Evolutionary conservation across 2,797 vertebrate genomes (phyloP), one percentile per base, ranked within the genome.

Genomic region (Onychomys leucogaster): DNA sequence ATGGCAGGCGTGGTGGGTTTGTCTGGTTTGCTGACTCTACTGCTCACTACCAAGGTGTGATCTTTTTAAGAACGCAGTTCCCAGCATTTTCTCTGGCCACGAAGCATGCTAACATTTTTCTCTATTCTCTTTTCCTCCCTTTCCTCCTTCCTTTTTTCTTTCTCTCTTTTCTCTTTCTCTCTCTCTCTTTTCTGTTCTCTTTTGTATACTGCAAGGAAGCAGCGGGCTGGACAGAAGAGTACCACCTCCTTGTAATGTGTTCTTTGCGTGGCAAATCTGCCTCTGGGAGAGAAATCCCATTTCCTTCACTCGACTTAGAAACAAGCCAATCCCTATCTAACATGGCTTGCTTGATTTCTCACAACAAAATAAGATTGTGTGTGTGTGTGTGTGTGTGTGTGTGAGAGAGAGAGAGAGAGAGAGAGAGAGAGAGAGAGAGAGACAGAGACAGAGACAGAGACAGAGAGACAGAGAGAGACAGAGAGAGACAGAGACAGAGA

Each of bases 271-370:
- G 41, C 46, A 76, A 14, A 43, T 76, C 73, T 43, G 41, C 73
- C 61, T 87, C 21, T 1, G 23, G 55, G 12, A 84, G 7, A 73
- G 7, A 23, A 55, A 25, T 0, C 0, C 0, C 0, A 8, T 29
- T 77, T 61, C 65, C 32, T 80, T 52, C n/a, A 32, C 12, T n/a
- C 5, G 23, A 12, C 1, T n/a, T 5, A 21, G 52, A 21, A 71
- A 16, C 0, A 16, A 91, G 12, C 29, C 19, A 0, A 32, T 6
- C 23, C 3, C 1, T 2, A 16, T 32, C 69, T 59, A 8, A n/a
- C 73, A 46, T 6, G 59, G 59, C 52, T 14, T 49, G 8, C 43
- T 37, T 4, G 2, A 16, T 27, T 32, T 11, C 11, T 43, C 43
- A 59, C 27, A 65, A 46, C 32, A 2, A 19, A 63, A n/a, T 32